Evolutionary conservation across 2,888 invertebrate species (phyloP).

Genomic region (Drosophila atroscutellata): DNA sequence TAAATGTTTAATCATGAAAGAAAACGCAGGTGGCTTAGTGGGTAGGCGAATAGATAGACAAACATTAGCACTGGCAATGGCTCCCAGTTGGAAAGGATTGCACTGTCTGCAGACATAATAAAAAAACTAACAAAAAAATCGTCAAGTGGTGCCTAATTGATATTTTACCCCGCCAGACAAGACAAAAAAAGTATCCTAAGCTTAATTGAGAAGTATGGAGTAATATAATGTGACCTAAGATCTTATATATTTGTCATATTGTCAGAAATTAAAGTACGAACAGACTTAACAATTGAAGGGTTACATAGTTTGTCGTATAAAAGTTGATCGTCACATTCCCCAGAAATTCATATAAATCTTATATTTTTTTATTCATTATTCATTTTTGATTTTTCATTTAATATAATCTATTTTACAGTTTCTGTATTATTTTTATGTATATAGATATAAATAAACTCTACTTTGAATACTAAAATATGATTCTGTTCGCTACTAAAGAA

Average conservation of each 20-base stretch:
- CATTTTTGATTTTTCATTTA: not conserved
- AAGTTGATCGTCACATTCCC: not conserved
- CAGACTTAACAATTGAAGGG: not conserved
- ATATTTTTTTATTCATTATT: not conserved
- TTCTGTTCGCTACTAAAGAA: not conserved
- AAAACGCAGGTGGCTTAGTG: constrained; percentile 11
- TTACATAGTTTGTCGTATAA: not conserved
- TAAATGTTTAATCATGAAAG: constrained; percentile 67
- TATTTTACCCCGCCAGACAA: not conserved
- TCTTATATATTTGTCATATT: too few species aligned
- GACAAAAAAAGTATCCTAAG: not conserved
- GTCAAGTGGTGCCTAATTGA: constrained; percentile 39
- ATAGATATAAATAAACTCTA: not conserved
- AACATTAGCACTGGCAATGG: constrained; percentile 24
- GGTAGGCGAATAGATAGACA: constrained; percentile 28
- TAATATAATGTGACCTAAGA: too few species aligned
- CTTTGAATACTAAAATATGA: not conserved
- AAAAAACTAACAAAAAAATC: constrained; percentile 1
- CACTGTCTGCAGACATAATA: constrained; percentile 7
- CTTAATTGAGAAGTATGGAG: too few species aligned
- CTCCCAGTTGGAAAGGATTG: constrained; percentile 36
- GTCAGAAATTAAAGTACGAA: not conserved
- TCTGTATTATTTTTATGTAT: not conserved
- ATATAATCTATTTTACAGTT: not conserved
- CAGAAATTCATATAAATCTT: not conserved